These are phyloP conservation scores for Liolophura sinensis DNA, from an alignment of 1,140 invertebrate species.

Conservation along the genomic window DNA sequence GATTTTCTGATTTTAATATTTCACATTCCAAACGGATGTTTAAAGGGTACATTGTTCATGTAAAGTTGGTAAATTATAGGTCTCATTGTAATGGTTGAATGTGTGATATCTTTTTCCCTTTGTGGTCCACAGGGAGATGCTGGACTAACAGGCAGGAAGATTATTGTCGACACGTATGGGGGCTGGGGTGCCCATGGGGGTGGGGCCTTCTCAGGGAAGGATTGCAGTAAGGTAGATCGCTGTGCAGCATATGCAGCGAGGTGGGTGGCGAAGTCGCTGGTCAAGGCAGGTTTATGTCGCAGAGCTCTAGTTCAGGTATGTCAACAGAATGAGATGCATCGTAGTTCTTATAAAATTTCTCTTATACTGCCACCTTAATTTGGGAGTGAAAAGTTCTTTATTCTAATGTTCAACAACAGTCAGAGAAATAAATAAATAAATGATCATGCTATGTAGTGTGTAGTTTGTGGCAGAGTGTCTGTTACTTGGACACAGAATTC, in stretches of 20 bases:
- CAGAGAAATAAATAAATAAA: too few relatives aligned
- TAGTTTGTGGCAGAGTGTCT: too few relatives aligned
- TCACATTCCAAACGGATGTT: too few relatives aligned
- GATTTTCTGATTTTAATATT: too few relatives aligned
- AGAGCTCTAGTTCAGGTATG: constrained; percentile 77
- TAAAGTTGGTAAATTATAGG: constrained; percentile 3
- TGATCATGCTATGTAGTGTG: too few relatives aligned
- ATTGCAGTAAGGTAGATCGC: constrained; percentile 94
- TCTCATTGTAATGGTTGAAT: too few relatives aligned
- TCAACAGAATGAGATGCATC: not conserved
- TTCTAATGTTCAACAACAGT: too few relatives aligned
- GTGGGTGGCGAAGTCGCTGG: constrained; percentile 93
- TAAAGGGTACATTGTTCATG: too few relatives aligned
- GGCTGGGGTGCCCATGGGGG: constrained; percentile 97
- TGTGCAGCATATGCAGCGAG: constrained; percentile 94
- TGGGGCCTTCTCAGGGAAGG: constrained; percentile 93
- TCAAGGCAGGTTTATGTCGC: constrained; percentile 83
- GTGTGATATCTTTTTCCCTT: constrained; percentile 9
- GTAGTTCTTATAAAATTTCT: too few relatives aligned
- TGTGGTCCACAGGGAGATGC: constrained; percentile 78
- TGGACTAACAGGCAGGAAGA: constrained; percentile 92
- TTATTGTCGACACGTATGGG: constrained; percentile 98
- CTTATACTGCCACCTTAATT: too few relatives aligned
- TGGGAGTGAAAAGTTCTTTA: too few relatives aligned
- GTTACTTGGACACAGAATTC: too few relatives aligned